These are phyloP conservation scores for Platorchestia sp. DNA, from an alignment of 1,140 invertebrate genomes.

Conservation along the genomic window DNA sequence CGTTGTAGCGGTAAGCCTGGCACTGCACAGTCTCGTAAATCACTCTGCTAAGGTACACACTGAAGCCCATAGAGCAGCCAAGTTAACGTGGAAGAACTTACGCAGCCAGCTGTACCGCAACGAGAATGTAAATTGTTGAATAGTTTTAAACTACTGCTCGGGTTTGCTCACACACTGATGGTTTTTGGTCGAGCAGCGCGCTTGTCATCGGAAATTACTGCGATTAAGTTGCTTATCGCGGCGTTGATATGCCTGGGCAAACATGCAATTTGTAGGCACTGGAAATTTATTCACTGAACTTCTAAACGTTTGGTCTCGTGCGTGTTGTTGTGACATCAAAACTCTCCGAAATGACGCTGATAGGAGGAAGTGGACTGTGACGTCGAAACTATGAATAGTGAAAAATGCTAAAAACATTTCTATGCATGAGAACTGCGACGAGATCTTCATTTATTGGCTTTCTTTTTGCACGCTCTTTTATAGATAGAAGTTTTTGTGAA, in stretches of 20 bases:
- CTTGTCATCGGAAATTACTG: conserved; percentile 16
- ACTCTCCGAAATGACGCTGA: neutral
- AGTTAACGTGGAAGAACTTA: no score
- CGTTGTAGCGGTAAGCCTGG: no score
- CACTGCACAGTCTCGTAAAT: no score
- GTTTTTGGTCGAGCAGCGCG: neutral
- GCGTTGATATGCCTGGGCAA: neutral
- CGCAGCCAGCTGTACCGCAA: no score
- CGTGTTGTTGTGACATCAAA: neutral
- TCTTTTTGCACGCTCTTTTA: neutral
- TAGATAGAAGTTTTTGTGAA: neutral
- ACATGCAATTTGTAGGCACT: neutral
- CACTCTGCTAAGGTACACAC: no score
- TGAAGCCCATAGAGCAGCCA: no score
- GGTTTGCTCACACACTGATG: neutral
- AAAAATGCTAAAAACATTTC: neutral
- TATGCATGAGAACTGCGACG: neutral
- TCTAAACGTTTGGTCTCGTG: neutral
- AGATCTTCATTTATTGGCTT: neutral
- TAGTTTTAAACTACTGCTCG: neutral
- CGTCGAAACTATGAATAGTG: neutral
- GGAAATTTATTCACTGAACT: conserved; percentile 15
- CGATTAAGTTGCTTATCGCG: conserved; percentile 30
- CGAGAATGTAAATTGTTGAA: no score
- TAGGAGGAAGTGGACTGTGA: neutral